phyloP scores from a whole-genome alignment of 2,797 vertebrate genomes.

The Acipenser transmontanus region DNA sequence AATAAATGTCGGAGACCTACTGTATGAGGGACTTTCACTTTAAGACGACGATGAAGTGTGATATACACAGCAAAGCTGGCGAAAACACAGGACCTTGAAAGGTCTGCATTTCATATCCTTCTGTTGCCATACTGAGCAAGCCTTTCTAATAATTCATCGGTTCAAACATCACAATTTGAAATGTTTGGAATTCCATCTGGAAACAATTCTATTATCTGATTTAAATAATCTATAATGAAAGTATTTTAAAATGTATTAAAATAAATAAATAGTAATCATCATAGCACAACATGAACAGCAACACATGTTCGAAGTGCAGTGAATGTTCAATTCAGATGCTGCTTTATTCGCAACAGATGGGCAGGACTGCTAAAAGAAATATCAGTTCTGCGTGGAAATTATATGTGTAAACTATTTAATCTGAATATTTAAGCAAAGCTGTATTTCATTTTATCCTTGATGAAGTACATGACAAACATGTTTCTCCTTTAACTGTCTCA shows the following conservation, averaged over 20 bases:
- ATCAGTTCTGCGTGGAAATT: slow-evolving; percentile 44
- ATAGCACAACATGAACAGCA: not conserved
- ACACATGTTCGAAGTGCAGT: slow-evolving; percentile 11
- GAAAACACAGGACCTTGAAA: too few species aligned
- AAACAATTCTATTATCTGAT: slow-evolving; percentile 45
- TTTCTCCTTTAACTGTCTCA: slow-evolving; percentile 45
- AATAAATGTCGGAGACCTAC: too few species aligned
- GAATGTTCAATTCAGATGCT: slow-evolving; percentile 48
- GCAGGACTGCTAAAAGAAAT: slow-evolving; percentile 10
- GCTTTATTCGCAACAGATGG: slow-evolving; percentile 40
- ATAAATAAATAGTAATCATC: not conserved
- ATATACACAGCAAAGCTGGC: too few species aligned
- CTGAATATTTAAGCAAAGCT: slow-evolving; percentile 35
- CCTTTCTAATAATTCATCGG: slow-evolving; percentile 45
- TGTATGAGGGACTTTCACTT: too few species aligned
- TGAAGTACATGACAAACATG: slow-evolving; percentile 42
- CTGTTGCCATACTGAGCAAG: too few species aligned
- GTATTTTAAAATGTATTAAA: slow-evolving; percentile 22
- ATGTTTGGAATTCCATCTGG: slow-evolving; percentile 52
- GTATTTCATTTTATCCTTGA: slow-evolving; percentile 45
- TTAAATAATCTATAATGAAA: slow-evolving; percentile 40
- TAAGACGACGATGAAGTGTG: too few species aligned
- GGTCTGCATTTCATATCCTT: too few species aligned
- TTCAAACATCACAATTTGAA: slow-evolving; percentile 32
- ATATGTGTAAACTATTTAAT: slow-evolving; percentile 45